Evolutionary conservation across 1,140 invertebrate genomes (phyloP), one percentile per base, ranked within the genome.

Genomic region (Nasonia giraulti): DNA sequence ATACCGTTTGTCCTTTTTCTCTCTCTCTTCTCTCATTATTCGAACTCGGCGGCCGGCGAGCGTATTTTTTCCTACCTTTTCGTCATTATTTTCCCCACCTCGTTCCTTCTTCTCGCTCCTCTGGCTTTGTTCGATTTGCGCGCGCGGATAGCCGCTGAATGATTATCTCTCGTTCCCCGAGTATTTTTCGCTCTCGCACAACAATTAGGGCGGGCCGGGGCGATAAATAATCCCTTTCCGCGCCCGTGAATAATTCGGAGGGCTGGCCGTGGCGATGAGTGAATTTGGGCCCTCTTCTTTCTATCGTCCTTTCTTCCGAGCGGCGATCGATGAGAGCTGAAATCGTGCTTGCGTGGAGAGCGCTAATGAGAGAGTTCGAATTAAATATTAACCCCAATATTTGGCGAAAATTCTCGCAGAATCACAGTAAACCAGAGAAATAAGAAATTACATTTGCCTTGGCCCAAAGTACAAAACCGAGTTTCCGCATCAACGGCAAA

Each of bases 61-160:
- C 31, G 23, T 7, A 4, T 11, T 31, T 31, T 79, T 79, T 74
- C 40, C 47, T 55, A n/a, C 31, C 33, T 84, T 80, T 75, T 80
- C 77, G 66, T n/a, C 83, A 75, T 84, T 84, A 84, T 74, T 84
- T 68, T 40, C 44, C 12, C 73, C 73, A 79, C 20, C n/a, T 62
- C n/a, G 17, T 47, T 66, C 40, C 23, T 33, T 20, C 20, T 47
- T 8, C 27, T 81, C 68, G 12, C 23, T 73, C 47, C 40, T 20
- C 44, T 68, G 7, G 33, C 55, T 78, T 78, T 78, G 40, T 17
- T 55, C 31, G 23, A 78, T 50, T 75, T 44, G 3, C 73, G 33
- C 10, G 69, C 55, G 27, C 23, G 23, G 27, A 27, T 27, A 27
- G 20, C 68, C 27, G 69, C 31, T 71, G 44, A 82, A 75, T 75